Conservation (phyloP, 2,888 invertebrate genomes). For the Linyphia triangularis region DNA sequence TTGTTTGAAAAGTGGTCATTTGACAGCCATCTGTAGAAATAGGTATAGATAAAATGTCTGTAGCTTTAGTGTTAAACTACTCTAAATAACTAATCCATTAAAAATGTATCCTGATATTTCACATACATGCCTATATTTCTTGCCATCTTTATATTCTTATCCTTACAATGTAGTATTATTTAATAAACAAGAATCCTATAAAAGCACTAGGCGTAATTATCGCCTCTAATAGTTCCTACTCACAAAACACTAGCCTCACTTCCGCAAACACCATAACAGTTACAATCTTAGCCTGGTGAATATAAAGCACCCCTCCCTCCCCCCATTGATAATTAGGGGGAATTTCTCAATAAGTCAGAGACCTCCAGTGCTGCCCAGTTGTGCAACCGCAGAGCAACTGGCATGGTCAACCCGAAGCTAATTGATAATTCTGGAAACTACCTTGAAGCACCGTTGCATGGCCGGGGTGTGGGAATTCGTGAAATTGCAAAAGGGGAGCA, state of each 20-base stretch:
- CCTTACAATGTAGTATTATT: too few species aligned
- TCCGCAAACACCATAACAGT: background rate
- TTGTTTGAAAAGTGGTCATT: too few species aligned
- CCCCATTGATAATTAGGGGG: background rate
- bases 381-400: constrained; percentile 23
- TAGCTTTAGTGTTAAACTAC: too few species aligned
- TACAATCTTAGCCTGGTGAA: background rate
- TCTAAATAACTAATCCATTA: too few species aligned
- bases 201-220: too few species aligned
- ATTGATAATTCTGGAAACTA: constrained; percentile 57
- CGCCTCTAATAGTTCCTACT: background rate
- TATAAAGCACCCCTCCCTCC: constrained; percentile 3
- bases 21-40: too few species aligned
- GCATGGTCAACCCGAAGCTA: constrained; percentile 26
- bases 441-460: constrained; percentile 1
- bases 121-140: too few species aligned
- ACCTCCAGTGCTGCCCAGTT: background rate
- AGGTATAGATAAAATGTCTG: too few species aligned
- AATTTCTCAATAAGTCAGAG: background rate
- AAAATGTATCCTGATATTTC: too few species aligned
- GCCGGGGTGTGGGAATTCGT: constrained; percentile 14
- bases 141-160: too few species aligned
- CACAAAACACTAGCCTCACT: too few species aligned
- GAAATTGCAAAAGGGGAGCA: background rate
- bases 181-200: too few species aligned